Percentiles rank a stretch among this genome's conserved stretches.
These are phyloP conservation scores for Venustaconcha ellipsiformis DNA, from an alignment of 1,140 invertebrate genomes.

Conservation along the genomic window DNA sequence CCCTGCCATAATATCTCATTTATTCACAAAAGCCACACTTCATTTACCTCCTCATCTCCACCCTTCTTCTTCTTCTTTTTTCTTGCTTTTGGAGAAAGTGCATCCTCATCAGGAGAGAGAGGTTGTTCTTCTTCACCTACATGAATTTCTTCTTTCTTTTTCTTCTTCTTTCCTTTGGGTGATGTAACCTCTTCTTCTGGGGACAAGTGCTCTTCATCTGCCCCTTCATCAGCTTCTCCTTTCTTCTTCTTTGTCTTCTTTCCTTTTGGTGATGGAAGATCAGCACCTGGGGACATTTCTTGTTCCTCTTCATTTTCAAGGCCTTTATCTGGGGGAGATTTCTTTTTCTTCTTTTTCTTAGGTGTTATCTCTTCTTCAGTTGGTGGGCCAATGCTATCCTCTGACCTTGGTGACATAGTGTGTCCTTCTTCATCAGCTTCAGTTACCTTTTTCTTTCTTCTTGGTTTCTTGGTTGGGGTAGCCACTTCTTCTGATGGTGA, in stretches of 20 bases:
- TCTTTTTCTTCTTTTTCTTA: constrained; percentile 30
- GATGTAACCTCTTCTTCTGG: constrained; percentile 16
- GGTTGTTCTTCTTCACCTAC: constrained; percentile 29
- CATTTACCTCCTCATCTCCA: constrained; percentile 17
- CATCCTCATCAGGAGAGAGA: constrained; percentile 22
- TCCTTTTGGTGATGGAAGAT: constrained; percentile 30
- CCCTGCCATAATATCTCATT: background rate
- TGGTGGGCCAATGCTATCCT: background rate
- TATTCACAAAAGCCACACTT: background rate
- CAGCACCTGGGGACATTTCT: constrained; percentile 27
- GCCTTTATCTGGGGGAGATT: background rate
- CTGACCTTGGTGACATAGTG: background rate
- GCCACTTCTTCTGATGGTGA: background rate
- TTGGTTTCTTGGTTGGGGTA: constrained; percentile 24
- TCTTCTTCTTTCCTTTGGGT: constrained; percentile 41
- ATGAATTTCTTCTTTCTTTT: constrained; percentile 34
- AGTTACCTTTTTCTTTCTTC: constrained; percentile 17
- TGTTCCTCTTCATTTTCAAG: constrained; percentile 34
- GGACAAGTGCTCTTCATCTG: constrained; percentile 13
- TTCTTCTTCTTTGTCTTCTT: constrained; percentile 50
- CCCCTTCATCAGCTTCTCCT: constrained; percentile 32
- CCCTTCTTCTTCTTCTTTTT: constrained; percentile 37
- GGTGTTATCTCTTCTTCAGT: constrained; percentile 6
- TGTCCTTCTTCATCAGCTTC: constrained; percentile 7
- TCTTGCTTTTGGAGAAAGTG: constrained; percentile 7